Evolutionary conservation across 2,797 vertebrate genomes (phyloP).

Genomic region (Megalops cyprinoides): DNA sequence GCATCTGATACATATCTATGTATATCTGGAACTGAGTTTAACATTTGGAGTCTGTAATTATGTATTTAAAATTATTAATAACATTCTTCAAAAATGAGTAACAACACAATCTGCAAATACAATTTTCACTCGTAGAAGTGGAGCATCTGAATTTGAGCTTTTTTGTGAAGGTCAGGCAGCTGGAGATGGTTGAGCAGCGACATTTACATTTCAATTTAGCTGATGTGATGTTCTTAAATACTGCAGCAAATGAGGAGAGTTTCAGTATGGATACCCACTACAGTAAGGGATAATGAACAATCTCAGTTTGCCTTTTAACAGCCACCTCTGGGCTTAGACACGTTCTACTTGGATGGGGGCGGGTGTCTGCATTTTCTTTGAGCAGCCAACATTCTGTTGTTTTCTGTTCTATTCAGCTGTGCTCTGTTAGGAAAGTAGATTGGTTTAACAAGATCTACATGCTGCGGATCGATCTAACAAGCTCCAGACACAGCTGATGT

Average conservation of each 20-base stretch:
- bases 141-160: not conserved
- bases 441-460: too few relatives aligned
- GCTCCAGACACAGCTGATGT: not conserved
- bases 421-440: too few relatives aligned
- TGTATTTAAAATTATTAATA: not conserved
- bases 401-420: not conserved
- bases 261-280: not conserved
- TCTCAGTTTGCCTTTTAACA: too few relatives aligned
- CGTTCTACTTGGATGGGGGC: too few relatives aligned
- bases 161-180: too few relatives aligned
- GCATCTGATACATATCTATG: too few relatives aligned
- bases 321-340: too few relatives aligned
- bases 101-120: not conserved
- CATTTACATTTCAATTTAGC: not conserved
- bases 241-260: not conserved
- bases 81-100: too few relatives aligned
- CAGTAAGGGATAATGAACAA: not conserved
- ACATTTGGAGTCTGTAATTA: not conserved
- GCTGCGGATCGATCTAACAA: too few relatives aligned
- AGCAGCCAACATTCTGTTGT: not conserved
- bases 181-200: too few relatives aligned
- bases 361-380: too few relatives aligned
- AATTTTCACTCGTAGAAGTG: not conserved
- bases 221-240: not conserved
- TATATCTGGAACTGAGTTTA: not conserved